A percentile compares a stretch with the other conserved stretches of the same genome.
phyloP scores from a whole-genome alignment of 2,797 vertebrate species.

The Myoxocephalus aenaeus region DNA sequence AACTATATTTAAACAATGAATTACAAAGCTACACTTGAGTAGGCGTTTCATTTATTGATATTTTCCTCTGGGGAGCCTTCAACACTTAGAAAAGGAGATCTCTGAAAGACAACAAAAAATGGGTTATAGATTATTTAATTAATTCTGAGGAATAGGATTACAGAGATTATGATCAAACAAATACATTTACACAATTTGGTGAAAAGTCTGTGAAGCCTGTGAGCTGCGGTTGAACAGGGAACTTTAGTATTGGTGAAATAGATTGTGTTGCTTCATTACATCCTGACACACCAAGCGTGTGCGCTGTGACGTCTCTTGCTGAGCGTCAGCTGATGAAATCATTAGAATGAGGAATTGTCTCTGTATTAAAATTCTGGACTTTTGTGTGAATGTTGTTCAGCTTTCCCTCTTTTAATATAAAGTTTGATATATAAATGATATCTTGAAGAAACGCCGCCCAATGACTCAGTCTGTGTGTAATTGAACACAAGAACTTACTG shows the following conservation, averaged over 20 bases:
- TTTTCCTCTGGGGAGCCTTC: slow-evolving; percentile 75
- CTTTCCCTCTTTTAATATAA: slow-evolving; percentile 49
- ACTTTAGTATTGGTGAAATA: not conserved
- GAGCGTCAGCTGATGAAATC: not conserved
- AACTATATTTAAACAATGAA: slow-evolving; percentile 56
- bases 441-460: not conserved
- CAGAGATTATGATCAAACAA: not conserved
- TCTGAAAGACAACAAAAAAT: slow-evolving; percentile 76
- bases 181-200: slow-evolving; percentile 6
- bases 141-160: not conserved
- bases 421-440: not conserved
- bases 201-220: not conserved
- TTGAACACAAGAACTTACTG: slow-evolving; percentile 31
- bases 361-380: slow-evolving; percentile 64
- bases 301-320: too few relatives aligned
- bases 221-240: not conserved
- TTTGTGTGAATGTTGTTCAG: slow-evolving; percentile 73
- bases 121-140: slow-evolving; percentile 12
- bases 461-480: slow-evolving; percentile 1
- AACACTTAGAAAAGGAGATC: slow-evolving; percentile 58
- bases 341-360: not conserved
- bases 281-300: not conserved
- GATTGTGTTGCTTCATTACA: not conserved
- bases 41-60: slow-evolving; percentile 62
- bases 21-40: slow-evolving; percentile 37